phyloP scores from a whole-genome alignment of 2,888 invertebrate species.

The Agonopterix heracliana region DNA sequence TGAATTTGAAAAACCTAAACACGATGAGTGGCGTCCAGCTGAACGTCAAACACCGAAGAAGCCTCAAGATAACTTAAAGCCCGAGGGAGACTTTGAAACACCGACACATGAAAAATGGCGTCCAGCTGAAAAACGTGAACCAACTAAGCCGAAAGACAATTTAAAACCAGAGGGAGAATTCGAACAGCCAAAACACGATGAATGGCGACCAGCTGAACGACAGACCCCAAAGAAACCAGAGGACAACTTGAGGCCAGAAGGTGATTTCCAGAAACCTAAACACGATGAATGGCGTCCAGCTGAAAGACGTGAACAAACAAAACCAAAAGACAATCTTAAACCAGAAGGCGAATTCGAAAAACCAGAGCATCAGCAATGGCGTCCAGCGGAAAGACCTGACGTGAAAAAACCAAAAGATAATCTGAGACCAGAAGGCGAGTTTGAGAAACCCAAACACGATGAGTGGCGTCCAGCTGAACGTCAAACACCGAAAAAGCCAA shows the following conservation, averaged over 20 bases:
- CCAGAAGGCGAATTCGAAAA: constrained; percentile 75
- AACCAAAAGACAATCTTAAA: constrained; percentile 64
- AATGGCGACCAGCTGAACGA: constrained; percentile 59
- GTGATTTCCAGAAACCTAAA: constrained; percentile 46
- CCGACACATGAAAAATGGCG: constrained; percentile 52
- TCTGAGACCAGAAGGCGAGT: constrained; percentile 70
- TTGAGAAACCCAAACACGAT: constrained; percentile 64
- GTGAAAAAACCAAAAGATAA: constrained; percentile 67
- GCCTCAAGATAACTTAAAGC: constrained; percentile 72
- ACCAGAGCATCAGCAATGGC: too few species aligned
- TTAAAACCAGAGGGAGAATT: constrained; percentile 67
- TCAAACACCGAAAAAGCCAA: constrained; percentile 49
- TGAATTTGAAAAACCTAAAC: constrained; percentile 44
- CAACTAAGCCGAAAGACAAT: constrained; percentile 42
- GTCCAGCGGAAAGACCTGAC: constrained; percentile 63
- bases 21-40: constrained; percentile 40
- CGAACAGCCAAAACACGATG: constrained; percentile 47
- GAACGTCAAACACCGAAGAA: constrained; percentile 46
- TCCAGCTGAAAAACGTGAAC: constrained; percentile 45
- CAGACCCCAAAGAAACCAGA: constrained; percentile 58
- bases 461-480: constrained; percentile 67
- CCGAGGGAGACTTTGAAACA: constrained; percentile 76
- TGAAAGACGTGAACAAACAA: constrained; percentile 45
- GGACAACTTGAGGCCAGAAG: constrained; percentile 53
- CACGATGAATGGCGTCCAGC: constrained; percentile 52